Percentiles rank a stretch among this genome's conserved stretches.
phyloP scores from a whole-genome alignment of 2,888 invertebrate genomes.

The Megaustenia siamemsis region DNA sequence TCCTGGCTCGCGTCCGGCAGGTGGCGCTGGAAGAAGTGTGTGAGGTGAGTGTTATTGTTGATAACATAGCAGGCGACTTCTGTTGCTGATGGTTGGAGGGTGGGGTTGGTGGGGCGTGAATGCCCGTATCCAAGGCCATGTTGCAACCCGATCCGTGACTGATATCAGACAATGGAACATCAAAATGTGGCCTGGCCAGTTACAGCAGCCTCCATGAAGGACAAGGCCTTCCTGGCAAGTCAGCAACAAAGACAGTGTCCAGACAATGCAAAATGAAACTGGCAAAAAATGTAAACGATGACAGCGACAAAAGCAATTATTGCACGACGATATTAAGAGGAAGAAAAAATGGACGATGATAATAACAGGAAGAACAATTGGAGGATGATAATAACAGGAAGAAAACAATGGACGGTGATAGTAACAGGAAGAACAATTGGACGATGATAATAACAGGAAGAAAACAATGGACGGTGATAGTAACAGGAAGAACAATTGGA shows the following conservation, averaged over 20 bases:
- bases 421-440: too few relatives aligned
- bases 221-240: neutral
- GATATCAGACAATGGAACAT: neutral
- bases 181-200: neutral
- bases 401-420: too few relatives aligned
- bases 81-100: neutral
- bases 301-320: too few relatives aligned
- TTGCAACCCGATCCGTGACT: neutral
- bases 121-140: neutral
- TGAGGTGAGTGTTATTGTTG: neutral
- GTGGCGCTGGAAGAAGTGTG: neutral
- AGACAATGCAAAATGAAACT: neutral
- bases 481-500: too few relatives aligned
- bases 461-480: too few relatives aligned
- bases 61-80: neutral
- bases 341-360: too few relatives aligned
- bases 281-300: too few relatives aligned
- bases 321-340: too few relatives aligned
- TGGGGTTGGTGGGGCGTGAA: neutral
- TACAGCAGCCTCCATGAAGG: neutral
- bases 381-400: too few relatives aligned
- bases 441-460: too few relatives aligned
- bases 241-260: neutral
- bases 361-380: too few relatives aligned
- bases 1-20: conserved; percentile 4